Conservation (phyloP, 2,797 vertebrate species). For the Micrastur ruficollis region DNA sequence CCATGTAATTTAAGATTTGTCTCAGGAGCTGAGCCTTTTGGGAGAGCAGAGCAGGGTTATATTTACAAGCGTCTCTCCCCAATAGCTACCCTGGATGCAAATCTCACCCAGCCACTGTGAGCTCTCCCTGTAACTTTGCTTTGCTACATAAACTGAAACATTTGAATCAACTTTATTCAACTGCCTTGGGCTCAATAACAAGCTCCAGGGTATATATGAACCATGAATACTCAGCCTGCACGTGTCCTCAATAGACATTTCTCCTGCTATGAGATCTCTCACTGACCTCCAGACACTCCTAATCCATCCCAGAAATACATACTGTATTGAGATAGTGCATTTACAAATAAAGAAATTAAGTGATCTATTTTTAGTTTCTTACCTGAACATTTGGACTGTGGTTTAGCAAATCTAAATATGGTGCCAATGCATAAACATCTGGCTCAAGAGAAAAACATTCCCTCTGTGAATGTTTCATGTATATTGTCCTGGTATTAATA, state of each 20-base stretch:
- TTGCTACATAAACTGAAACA: background rate
- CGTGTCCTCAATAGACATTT: background rate
- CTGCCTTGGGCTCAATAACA: background rate
- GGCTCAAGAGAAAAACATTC: constrained; percentile 78
- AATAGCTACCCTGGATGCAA: background rate
- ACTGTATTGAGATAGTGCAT: background rate
- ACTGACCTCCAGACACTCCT: background rate
- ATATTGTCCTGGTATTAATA: constrained; percentile 92
- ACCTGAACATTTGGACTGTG: constrained; percentile 89
- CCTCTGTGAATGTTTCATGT: constrained; percentile 77
- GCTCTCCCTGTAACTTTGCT: background rate
- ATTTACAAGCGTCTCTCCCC: background rate
- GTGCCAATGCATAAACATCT: constrained; percentile 87
- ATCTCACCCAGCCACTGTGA: background rate
- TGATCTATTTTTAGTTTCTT: background rate
- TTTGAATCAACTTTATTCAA: background rate
- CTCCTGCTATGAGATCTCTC: background rate
- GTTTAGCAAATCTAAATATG: constrained; percentile 92
- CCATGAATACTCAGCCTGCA: background rate
- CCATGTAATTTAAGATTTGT: accelerated
- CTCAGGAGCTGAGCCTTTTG: background rate
- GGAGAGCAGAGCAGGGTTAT: background rate
- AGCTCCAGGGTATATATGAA: background rate
- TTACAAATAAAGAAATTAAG: background rate
- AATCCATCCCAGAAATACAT: background rate